Percentiles rank a stretch among this genome's conserved stretches.
These are phyloP conservation scores for Limnephilus rhombicus DNA, from an alignment of 2,888 invertebrate genomes.

Conservation along the genomic window DNA sequence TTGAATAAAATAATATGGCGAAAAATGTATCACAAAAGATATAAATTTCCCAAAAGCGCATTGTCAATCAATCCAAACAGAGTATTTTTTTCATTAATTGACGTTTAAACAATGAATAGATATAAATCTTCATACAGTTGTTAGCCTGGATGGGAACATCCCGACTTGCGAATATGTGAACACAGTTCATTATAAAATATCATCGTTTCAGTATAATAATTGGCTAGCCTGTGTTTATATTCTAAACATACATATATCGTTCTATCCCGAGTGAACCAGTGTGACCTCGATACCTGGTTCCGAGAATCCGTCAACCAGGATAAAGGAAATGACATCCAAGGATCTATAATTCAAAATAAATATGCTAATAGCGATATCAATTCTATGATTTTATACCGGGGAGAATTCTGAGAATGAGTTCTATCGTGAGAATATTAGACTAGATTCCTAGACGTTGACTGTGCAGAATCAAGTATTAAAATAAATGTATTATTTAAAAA, in stretches of 20 bases:
- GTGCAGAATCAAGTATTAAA: background rate
- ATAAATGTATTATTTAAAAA: too few relatives aligned
- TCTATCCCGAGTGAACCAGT: background rate
- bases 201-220: slow-evolving; percentile 54
- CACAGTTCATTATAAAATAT: slow-evolving; percentile 56
- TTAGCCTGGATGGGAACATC: slow-evolving; percentile 48
- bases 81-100: slow-evolving; percentile 66
- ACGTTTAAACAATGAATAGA: slow-evolving; percentile 67
- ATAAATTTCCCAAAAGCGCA: slow-evolving; percentile 64
- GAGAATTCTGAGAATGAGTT: slow-evolving; percentile 10
- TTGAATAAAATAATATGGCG: slow-evolving; percentile 66
- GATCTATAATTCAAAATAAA: slow-evolving; percentile 57
- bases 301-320: slow-evolving; percentile 52
- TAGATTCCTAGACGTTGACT: slow-evolving; percentile 8
- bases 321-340: slow-evolving; percentile 50
- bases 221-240: slow-evolving; percentile 51
- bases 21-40: slow-evolving; percentile 63
- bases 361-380: slow-evolving; percentile 52
- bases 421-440: slow-evolving; percentile 10
- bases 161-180: slow-evolving; percentile 31
- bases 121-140: slow-evolving; percentile 65
- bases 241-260: slow-evolving; percentile 32
- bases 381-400: slow-evolving; percentile 33
- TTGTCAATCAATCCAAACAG: slow-evolving; percentile 66
- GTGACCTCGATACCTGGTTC: slow-evolving; percentile 54